A percentile compares a stretch with the other conserved stretches of the same genome.
These are phyloP conservation scores for Troides oblongomaculatus DNA, from an alignment of 2,888 invertebrate genomes.

Conservation along the genomic window DNA sequence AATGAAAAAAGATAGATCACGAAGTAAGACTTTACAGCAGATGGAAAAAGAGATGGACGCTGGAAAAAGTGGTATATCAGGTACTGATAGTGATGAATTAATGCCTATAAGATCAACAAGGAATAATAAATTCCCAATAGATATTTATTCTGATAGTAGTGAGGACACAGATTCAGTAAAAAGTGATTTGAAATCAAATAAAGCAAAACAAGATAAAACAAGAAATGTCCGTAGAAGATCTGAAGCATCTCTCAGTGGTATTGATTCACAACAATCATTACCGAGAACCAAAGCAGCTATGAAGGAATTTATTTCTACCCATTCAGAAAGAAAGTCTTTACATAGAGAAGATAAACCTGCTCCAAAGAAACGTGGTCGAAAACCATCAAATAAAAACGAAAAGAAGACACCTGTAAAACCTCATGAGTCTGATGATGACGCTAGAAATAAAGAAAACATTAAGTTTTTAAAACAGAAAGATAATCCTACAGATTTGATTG, in stretches of 20 bases:
- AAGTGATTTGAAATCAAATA: constrained; percentile 69
- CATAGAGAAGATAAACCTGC: constrained; percentile 55
- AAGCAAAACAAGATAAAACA: constrained; percentile 58
- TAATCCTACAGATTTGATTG: constrained; percentile 89
- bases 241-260: constrained; percentile 81
- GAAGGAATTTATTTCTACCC: constrained; percentile 86
- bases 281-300: constrained; percentile 91
- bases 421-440: constrained; percentile 66
- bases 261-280: constrained; percentile 84
- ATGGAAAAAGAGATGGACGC: constrained; percentile 87
- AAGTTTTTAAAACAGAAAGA: constrained; percentile 75
- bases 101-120: constrained; percentile 81
- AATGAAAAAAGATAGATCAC: constrained; percentile 67
- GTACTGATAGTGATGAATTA: constrained; percentile 89
- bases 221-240: constrained; percentile 80
- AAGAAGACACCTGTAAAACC: constrained; percentile 54
- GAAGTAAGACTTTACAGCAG: constrained; percentile 83
- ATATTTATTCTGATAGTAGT: constrained; percentile 92
- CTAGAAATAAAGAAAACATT: constrained; percentile 73
- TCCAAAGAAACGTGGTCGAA: constrained; percentile 68
- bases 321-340: constrained; percentile 57
- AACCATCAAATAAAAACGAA: constrained; percentile 67
- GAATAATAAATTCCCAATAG: constrained; percentile 81
- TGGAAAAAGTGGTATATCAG: constrained; percentile 77
- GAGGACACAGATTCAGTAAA: constrained; percentile 69